These are phyloP conservation scores for Nebria salina DNA, from an alignment of 2,888 invertebrate genomes.

Conservation along the genomic window DNA sequence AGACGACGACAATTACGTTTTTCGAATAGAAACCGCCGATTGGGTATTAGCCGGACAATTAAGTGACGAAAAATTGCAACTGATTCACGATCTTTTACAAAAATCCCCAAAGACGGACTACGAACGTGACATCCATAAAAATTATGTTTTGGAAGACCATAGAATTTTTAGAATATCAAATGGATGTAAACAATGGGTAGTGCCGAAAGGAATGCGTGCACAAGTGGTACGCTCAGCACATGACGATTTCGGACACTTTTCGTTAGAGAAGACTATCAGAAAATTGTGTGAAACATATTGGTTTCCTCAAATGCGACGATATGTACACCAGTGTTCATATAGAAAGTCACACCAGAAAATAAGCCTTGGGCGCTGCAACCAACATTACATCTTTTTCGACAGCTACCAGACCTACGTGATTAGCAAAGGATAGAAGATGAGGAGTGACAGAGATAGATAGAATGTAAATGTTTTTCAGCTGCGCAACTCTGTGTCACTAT, in stretches of 20 bases:
- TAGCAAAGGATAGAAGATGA: too few relatives aligned
- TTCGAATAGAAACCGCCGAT: conserved; percentile 16
- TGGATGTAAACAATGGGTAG: neutral
- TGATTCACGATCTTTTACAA: conserved; percentile 11
- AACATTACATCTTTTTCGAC: too few relatives aligned
- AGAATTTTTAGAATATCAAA: conserved; percentile 7
- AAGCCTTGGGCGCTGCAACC: too few relatives aligned
- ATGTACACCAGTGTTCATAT: too few relatives aligned
- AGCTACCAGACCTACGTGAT: too few relatives aligned
- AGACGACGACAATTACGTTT: conserved; percentile 48
- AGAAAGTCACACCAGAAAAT: too few relatives aligned
- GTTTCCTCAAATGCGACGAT: conserved; percentile 58
- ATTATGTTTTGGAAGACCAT: conserved; percentile 24
- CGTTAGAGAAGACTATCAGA: conserved; percentile 55
- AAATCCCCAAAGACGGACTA: conserved; percentile 18
- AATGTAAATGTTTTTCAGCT: too few relatives aligned
- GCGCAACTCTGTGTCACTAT: too few relatives aligned
- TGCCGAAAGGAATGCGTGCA: conserved; percentile 53
- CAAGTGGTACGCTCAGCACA: conserved; percentile 56
- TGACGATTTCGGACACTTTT: conserved; percentile 59
- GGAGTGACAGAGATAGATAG: too few relatives aligned
- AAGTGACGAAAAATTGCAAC: conserved; percentile 21
- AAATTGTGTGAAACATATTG: conserved; percentile 56
- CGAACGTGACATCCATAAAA: conserved; percentile 9
- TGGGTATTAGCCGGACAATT: conserved; percentile 25